Conservation (phyloP, 2,113 vertebrate species). For the Struthio camelus region DNA sequence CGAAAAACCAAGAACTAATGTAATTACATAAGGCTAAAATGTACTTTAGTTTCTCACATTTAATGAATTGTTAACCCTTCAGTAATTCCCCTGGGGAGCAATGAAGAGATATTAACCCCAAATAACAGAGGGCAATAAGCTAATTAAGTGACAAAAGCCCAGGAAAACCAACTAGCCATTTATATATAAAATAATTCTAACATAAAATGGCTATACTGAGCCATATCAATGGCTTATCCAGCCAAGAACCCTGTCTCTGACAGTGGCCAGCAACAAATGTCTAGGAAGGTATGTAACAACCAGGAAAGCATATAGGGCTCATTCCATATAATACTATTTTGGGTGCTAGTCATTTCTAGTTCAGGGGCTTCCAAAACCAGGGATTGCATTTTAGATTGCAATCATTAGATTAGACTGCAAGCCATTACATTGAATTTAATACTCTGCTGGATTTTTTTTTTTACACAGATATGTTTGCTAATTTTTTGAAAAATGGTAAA, state of each 20-base stretch:
- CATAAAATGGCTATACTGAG: not conserved
- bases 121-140: not conserved
- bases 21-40: not conserved
- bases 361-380: not conserved
- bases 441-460: not conserved
- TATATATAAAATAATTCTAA: not conserved
- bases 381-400: not conserved
- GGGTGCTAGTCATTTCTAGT: not conserved
- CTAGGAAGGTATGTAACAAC: not conserved
- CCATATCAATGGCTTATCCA: not conserved
- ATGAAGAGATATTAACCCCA: not conserved
- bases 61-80: not conserved
- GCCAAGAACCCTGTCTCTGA: not conserved
- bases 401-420: not conserved
- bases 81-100: not conserved
- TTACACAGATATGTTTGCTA: fast-evolving
- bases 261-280: not conserved
- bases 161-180: not conserved
- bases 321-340: not conserved
- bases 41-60: not conserved
- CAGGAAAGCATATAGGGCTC: not conserved
- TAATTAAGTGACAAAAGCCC: not conserved
- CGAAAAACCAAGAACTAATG: not conserved
- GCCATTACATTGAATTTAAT: not conserved
- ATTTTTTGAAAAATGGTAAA: not conserved